A percentile compares a stretch with the other conserved stretches of the same genome.
Conservation (phyloP, 2,797 vertebrate genomes). For the Phoxinus dragarum region DNA sequence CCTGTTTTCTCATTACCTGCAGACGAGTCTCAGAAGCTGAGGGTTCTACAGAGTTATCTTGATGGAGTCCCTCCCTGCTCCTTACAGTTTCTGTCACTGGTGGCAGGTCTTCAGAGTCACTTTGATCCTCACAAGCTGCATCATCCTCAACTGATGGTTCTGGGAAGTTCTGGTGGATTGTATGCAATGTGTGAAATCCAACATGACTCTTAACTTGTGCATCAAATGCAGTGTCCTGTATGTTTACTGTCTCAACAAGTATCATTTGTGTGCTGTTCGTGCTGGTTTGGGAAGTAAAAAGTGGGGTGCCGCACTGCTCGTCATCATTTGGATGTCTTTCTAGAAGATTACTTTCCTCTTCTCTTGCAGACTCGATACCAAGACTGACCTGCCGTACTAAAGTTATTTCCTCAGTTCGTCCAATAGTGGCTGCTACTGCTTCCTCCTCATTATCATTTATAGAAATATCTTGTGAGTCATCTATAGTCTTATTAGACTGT, state of each 20-base stretch:
- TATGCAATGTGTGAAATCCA: slow-evolving; percentile 16
- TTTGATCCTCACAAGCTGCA: slow-evolving; percentile 57
- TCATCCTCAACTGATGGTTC: slow-evolving; percentile 52
- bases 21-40: slow-evolving; percentile 72
- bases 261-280: slow-evolving; percentile 59
- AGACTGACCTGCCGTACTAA: slow-evolving; percentile 35
- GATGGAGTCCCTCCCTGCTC: slow-evolving; percentile 2
- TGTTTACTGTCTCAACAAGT: slow-evolving; percentile 7
- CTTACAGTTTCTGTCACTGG: slow-evolving; percentile 13
- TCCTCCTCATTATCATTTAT: slow-evolving; percentile 26
- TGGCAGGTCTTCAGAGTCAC: slow-evolving; percentile 56
- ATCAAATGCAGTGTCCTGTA: slow-evolving; percentile 51
- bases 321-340: slow-evolving; percentile 52
- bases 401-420: slow-evolving; percentile 22
- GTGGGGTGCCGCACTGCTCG: slow-evolving; percentile 72
- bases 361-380: slow-evolving; percentile 57
- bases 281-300: slow-evolving; percentile 70
- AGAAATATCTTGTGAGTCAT: slow-evolving; percentile 1
- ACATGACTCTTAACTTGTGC: slow-evolving; percentile 13
- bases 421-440: slow-evolving; percentile 6
- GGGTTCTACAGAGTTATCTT: slow-evolving; percentile 36
- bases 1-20: slow-evolving; percentile 84
- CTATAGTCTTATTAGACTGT: slow-evolving; percentile 14
- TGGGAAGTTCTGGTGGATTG: slow-evolving; percentile 40
- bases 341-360: slow-evolving; percentile 45